Percentiles rank a stretch among this genome's conserved stretches.
Conservation (phyloP, 1,140 invertebrate genomes). For the Archegozetes longisetosus region DNA sequence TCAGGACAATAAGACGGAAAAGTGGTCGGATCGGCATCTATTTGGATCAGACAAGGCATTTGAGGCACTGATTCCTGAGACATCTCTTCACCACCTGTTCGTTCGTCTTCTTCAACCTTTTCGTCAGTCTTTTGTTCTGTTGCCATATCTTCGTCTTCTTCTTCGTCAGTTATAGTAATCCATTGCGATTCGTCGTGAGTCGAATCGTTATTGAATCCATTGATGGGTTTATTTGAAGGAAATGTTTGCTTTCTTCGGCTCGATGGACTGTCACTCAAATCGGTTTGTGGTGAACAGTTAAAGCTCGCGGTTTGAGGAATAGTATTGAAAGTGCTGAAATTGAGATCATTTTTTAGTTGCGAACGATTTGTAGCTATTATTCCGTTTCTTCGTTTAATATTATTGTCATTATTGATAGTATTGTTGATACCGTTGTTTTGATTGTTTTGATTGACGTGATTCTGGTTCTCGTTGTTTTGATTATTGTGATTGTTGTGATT, state of each 20-base stretch:
- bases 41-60: constrained; percentile 14
- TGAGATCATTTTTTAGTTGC: neutral
- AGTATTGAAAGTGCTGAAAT: neutral
- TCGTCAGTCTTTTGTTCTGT: neutral
- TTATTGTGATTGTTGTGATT: no score
- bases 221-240: constrained; percentile 8
- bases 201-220: no score
- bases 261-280: neutral
- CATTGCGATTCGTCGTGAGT: neutral
- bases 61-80: neutral
- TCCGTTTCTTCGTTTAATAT: neutral
- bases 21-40: constrained; percentile 15
- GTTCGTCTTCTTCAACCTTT: constrained; percentile 1
- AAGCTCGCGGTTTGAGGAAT: neutral
- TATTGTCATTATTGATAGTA: neutral
- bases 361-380: neutral
- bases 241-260: constrained; percentile 10
- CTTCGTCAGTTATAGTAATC: constrained; percentile 2
- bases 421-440: neutral
- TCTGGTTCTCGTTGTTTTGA: neutral
- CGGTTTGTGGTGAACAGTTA: neutral
- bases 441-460: neutral
- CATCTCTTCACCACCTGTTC: constrained; percentile 6
- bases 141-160: neutral
- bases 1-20: constrained; percentile 11